phyloP scores from a whole-genome alignment of 2,888 invertebrate species.

The Thymelicus acteon region DNA sequence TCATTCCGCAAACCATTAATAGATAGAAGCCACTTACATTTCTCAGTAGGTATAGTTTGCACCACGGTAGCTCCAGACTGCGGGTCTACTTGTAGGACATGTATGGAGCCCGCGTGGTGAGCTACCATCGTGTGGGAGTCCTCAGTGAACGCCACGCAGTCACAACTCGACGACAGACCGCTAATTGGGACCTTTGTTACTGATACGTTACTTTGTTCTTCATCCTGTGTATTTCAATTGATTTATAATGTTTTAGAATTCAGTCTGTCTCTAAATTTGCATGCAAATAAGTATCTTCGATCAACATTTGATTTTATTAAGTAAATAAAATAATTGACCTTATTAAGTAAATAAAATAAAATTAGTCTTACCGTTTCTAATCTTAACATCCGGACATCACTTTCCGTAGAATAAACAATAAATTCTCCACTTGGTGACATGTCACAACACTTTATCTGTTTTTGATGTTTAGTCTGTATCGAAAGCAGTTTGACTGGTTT shows the following conservation, averaged over 20 bases:
- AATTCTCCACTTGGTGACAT: constrained; percentile 89
- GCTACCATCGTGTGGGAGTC: constrained; percentile 63
- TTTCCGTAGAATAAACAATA: constrained; percentile 90
- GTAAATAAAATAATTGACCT: too few species aligned
- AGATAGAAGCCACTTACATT: constrained; percentile 54
- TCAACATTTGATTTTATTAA: too few species aligned
- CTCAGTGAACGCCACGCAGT: constrained; percentile 61
- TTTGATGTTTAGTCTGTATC: constrained; percentile 86
- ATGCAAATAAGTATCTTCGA: too few species aligned
- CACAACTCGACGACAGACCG: constrained; percentile 59
- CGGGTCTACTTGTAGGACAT: constrained; percentile 66
- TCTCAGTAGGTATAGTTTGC: constrained; percentile 62
- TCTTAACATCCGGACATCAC: constrained; percentile 87
- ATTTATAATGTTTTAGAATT: too few species aligned
- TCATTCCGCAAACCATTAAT: too few species aligned
- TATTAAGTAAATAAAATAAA: not conserved
- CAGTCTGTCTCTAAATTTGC: too few species aligned
- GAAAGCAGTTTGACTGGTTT: constrained; percentile 89
- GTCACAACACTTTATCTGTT: constrained; percentile 88
- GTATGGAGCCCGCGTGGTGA: constrained; percentile 55
- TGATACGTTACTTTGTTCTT: constrained; percentile 66
- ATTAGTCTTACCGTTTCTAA: constrained; percentile 78
- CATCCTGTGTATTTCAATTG: constrained; percentile 55
- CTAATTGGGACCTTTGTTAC: constrained; percentile 65
- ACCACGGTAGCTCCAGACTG: constrained; percentile 66